Conservation (phyloP, 2,888 invertebrate species). For the Laothoe populi region DNA sequence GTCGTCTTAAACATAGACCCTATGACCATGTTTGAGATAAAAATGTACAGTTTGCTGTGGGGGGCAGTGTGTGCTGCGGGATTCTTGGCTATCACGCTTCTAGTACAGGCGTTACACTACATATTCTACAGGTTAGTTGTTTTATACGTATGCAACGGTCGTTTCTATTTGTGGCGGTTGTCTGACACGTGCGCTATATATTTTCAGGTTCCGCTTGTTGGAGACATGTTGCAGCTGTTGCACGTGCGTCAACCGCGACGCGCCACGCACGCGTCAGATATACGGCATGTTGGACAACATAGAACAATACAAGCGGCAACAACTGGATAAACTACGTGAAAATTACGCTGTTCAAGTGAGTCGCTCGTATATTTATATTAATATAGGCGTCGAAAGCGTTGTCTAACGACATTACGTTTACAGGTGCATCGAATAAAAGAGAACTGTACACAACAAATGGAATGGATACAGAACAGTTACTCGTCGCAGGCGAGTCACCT, state of each 20-base stretch:
- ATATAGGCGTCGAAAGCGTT: background rate
- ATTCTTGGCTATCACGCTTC: constrained; percentile 91
- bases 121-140: constrained; percentile 88
- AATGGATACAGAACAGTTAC: constrained; percentile 96
- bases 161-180: background rate
- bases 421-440: constrained; percentile 95
- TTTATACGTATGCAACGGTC: background rate
- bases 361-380: background rate
- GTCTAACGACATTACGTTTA: constrained; percentile 34
- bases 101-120: constrained; percentile 90
- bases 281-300: constrained; percentile 95
- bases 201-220: constrained; percentile 88
- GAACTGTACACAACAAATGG: constrained; percentile 97
- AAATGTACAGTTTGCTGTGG: constrained; percentile 92
- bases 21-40: constrained; percentile 91
- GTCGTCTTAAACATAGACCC: constrained; percentile 94
- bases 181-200: constrained; percentile 23
- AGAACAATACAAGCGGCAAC: constrained; percentile 94
- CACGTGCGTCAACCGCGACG: constrained; percentile 87
- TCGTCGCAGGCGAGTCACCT: constrained; percentile 94
- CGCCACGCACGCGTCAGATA: constrained; percentile 93
- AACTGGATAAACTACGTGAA: constrained; percentile 94
- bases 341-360: constrained; percentile 95
- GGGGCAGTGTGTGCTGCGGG: constrained; percentile 92
- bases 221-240: constrained; percentile 93